Conservation (phyloP, 92 coral and sea anemone genomes). For the Paragorgia papillata region DNA sequence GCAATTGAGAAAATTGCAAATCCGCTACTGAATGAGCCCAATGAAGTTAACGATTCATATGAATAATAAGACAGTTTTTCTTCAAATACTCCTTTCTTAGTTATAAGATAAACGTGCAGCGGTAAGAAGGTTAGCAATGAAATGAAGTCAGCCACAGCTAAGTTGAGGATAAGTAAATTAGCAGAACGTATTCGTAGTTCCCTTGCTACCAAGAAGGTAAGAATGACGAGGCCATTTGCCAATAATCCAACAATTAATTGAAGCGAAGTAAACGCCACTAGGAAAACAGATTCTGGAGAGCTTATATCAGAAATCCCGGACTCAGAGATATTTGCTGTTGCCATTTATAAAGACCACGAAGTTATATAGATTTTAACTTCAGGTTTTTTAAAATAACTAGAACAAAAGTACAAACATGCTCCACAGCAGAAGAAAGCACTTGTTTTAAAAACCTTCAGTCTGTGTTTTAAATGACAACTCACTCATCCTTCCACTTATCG, state of each 20-base stretch:
- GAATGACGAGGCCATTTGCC: background rate
- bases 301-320: too few relatives aligned
- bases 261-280: background rate
- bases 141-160: conserved; percentile 1
- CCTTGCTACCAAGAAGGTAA: conserved; percentile 5
- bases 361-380: too few relatives aligned
- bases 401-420: too few relatives aligned
- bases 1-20: background rate
- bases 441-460: too few relatives aligned
- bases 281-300: background rate
- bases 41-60: background rate
- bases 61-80: background rate
- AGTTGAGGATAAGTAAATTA: background rate
- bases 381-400: too few relatives aligned
- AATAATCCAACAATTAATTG: background rate
- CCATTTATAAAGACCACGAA: too few relatives aligned
- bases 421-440: too few relatives aligned
- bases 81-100: background rate
- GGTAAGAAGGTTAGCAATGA: background rate
- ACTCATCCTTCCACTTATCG: too few relatives aligned
- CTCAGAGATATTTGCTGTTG: too few relatives aligned
- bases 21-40: background rate
- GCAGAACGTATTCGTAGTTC: background rate
- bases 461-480: too few relatives aligned
- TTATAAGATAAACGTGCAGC: background rate